A percentile compares a stretch with the other conserved stretches of the same genome.
Evolutionary conservation across 2,888 invertebrate genomes (phyloP).

Genomic region (Choristoneura rosaceana): DNA sequence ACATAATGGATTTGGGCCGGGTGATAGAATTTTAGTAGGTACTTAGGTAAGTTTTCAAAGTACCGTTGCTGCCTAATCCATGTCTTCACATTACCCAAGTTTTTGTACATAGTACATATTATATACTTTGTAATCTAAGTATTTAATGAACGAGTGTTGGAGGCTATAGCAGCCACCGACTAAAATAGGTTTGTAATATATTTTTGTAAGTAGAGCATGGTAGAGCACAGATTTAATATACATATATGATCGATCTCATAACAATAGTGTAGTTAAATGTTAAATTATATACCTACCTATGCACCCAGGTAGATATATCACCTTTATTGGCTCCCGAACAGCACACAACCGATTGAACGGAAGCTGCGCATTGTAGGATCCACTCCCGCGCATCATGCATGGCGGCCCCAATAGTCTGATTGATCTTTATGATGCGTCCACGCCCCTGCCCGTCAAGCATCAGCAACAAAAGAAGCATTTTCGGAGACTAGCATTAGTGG

Average conservation of each 20-base stretch:
- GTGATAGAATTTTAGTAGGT: no score
- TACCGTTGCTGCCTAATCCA: no score
- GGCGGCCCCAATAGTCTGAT: conserved; percentile 83
- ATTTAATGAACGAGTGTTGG: not conserved
- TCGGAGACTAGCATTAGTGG: no score
- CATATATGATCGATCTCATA: not conserved
- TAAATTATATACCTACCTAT: not conserved
- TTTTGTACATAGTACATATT: no score
- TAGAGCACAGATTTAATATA: not conserved
- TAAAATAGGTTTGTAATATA: not conserved
- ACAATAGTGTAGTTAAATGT: conserved; percentile 4
- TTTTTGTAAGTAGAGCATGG: not conserved
- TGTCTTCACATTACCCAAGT: no score
- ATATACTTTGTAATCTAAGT: no score
- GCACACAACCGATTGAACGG: conserved; percentile 62
- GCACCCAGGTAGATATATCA: conserved; percentile 12
- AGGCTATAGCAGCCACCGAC: not conserved
- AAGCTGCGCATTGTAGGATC: conserved; percentile 66
- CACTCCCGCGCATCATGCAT: conserved; percentile 80
- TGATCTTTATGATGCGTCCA: conserved; percentile 80
- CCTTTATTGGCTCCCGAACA: conserved; percentile 42
- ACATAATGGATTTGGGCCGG: no score
- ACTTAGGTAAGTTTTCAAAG: no score
- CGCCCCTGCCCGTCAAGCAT: conserved; percentile 60
- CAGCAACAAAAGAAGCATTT: conserved; percentile 45